Base-by-base conservation (phyloP, 2,113 vertebrate species). In the Austrofundulus limnaeus region DNA sequence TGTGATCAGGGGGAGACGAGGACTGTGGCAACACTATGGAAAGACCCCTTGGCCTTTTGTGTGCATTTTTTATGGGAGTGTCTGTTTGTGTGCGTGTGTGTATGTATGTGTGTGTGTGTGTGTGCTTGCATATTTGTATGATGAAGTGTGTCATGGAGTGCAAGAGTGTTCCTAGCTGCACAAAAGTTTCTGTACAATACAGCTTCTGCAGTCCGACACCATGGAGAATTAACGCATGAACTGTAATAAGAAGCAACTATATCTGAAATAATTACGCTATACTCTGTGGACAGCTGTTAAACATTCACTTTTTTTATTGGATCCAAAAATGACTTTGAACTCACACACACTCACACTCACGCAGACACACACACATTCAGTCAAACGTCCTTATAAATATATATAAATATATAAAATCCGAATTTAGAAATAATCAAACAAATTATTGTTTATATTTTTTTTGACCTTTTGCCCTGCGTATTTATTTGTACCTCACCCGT, bases 151-250 rank as follows among this genome's bases (percentile, higher is more conserved):
- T 56, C 63, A 80, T 87, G 81, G 76, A 77, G 78, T 67, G 63
- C 16, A 20, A 54, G 80, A 48, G 53, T 80, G 74, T 74, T 70
- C 78, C 46, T 54, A 76, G 75, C 81, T 91, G 86, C 88, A 92
- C 90, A 91, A 89, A 78, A 86, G 75, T 87, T 89, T 88, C 87
- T 92, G 91, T 91, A 91, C 85, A 90, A 87, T 88, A 92, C 79
- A 83, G 87, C 90, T 92, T 90, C 86, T 55, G 84, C 81, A 87
- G 79, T 82, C 76, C 78, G 86, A 87, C 87, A 85, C 83, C 66
- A 45, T 85, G 85, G 85, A 90, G 81, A 88, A 87, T 83, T 86
- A 88, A 82, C 83, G 90, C 91, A 93, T 92, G 91, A 88, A 89
- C 82, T 82, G 68, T 90, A 84, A 90, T 81, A 85, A 85, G 85